phyloP scores from a whole-genome alignment of 2,797 vertebrate species.

The Argentina silus region DNA sequence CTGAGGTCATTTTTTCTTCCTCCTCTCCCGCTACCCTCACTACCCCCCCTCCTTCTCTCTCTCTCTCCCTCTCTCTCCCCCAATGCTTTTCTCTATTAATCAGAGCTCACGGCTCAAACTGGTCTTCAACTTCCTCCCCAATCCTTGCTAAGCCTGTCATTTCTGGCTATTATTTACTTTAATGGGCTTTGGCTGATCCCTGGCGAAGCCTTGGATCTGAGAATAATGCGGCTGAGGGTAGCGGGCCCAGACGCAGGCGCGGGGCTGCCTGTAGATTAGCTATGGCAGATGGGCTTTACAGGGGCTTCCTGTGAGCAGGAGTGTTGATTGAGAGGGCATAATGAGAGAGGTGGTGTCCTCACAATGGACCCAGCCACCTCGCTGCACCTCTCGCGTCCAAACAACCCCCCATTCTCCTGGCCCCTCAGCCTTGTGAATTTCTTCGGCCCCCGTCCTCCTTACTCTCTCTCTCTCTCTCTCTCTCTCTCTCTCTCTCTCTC shows the following conservation, averaged over 20 bases:
- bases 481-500: slow-evolving; percentile 72
- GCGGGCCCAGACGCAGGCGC: slow-evolving; percentile 93
- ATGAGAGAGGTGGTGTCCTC: slow-evolving; percentile 99
- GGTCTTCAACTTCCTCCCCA: slow-evolving; percentile 99
- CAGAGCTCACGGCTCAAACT: slow-evolving; percentile 98
- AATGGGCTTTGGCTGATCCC: slow-evolving; percentile 99
- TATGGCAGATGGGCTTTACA: slow-evolving; percentile 99
- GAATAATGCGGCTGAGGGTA: slow-evolving; percentile 99
- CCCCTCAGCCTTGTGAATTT: slow-evolving; percentile 35
- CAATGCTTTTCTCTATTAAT: slow-evolving; percentile 99
- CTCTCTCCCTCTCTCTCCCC: slow-evolving; percentile 87
- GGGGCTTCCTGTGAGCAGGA: slow-evolving; percentile 98
- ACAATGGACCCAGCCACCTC: slow-evolving; percentile 98
- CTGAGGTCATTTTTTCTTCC: slow-evolving; percentile 91
- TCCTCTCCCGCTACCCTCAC: slow-evolving; percentile 45
- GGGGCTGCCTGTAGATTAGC: slow-evolving; percentile 99
- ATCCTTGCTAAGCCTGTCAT: slow-evolving; percentile 99
- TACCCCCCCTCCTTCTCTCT: slow-evolving; percentile 68
- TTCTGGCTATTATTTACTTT: slow-evolving; percentile 99
- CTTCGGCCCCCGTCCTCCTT: slow-evolving; percentile 71
- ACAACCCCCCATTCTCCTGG: slow-evolving; percentile 86
- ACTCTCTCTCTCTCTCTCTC: slow-evolving; percentile 82
- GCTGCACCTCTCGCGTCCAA: slow-evolving; percentile 97
- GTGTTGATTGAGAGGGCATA: slow-evolving; percentile 99
- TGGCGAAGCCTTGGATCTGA: slow-evolving; percentile 98